Percentiles rank a stretch among this genome's conserved stretches.
Evolutionary conservation across 1,140 invertebrate genomes (phyloP).

Genomic region (Anastrepha obliqua): DNA sequence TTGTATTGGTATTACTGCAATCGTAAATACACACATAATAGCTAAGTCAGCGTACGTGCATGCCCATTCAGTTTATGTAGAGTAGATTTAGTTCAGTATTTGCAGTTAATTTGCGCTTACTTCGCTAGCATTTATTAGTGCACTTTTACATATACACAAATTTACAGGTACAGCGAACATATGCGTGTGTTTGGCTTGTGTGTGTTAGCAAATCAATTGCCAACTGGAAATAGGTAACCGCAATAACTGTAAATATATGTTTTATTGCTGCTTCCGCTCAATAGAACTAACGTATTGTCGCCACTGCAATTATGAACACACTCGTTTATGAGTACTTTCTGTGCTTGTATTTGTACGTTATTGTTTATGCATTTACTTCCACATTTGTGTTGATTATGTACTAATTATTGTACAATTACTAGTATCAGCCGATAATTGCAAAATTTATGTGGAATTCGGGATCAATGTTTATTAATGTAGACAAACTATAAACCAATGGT

Average conservation of each 20-base stretch:
- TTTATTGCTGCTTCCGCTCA: neutral
- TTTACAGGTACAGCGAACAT: neutral
- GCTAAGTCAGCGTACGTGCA: neutral
- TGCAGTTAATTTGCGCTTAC: constrained; percentile 35
- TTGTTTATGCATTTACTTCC: constrained; percentile 12
- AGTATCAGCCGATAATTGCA: constrained; percentile 36
- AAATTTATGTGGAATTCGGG: constrained; percentile 21
- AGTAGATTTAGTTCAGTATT: constrained; percentile 35
- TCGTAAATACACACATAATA: constrained; percentile 38
- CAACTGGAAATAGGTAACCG: constrained; percentile 3
- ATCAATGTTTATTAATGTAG: constrained; percentile 2
- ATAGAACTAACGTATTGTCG: neutral
- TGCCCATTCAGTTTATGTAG: neutral
- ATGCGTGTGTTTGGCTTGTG: neutral
- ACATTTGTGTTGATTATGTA: constrained; percentile 37
- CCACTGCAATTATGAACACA: neutral
- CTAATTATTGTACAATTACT: constrained; percentile 41
- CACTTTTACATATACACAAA: neutral
- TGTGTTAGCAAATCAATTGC: constrained; percentile 22
- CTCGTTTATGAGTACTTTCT: too few relatives aligned
- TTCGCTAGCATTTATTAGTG: constrained; percentile 44
- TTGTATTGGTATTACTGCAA: neutral
- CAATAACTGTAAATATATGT: neutral
- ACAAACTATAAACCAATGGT: neutral
- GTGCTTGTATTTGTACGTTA: neutral